Evolutionary conservation across 2,113 vertebrate genomes (phyloP).

Genomic region (Notechis scutatus): DNA sequence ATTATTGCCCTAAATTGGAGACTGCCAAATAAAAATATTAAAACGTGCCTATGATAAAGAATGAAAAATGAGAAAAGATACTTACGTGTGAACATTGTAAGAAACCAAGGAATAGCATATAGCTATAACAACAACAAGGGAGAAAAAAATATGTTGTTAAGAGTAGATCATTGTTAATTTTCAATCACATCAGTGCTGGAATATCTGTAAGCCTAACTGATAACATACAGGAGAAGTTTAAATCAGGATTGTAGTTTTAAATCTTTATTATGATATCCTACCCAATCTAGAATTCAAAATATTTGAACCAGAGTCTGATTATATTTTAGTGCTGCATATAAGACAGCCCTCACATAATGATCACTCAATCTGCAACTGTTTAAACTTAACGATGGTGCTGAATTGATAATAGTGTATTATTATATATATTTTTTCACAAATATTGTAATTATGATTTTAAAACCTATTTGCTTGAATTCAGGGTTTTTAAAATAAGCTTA

Average conservation of each 20-base stretch:
- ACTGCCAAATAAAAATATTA: background rate
- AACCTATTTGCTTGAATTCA: background rate
- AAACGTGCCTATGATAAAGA: background rate
- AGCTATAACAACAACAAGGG: conserved; percentile 71
- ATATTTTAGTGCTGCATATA: background rate
- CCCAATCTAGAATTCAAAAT: background rate
- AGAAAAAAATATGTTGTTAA: conserved; percentile 1
- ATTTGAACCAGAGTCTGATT: background rate
- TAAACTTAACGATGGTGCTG: background rate
- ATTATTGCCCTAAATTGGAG: background rate
- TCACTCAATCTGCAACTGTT: background rate
- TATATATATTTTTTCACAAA: background rate
- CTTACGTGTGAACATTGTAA: conserved; percentile 99
- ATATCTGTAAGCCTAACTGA: background rate
- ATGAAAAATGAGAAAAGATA: conserved; percentile 46
- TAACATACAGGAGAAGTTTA: background rate
- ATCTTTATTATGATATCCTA: background rate
- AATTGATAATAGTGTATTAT: background rate
- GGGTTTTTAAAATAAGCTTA: background rate
- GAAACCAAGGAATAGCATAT: conserved; percentile 98
- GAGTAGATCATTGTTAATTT: background rate
- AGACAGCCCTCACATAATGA: background rate
- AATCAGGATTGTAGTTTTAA: background rate
- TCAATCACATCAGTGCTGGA: background rate
- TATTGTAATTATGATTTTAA: background rate